Conservation (phyloP, 92 coral and sea anemone species). For the Porites evermanni region DNA sequence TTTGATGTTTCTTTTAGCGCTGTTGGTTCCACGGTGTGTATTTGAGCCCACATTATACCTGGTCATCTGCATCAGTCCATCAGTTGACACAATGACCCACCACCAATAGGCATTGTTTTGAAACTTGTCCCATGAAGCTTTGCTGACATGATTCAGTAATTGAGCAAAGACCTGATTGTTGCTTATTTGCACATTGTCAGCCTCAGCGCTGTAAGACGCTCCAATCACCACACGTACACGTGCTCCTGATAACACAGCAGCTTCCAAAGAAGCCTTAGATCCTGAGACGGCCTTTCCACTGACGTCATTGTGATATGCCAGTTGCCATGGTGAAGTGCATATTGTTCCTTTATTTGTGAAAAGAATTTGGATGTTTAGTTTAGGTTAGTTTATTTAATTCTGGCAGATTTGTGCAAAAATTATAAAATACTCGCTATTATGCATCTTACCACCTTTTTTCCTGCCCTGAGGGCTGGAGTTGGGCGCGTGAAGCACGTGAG, state of each 20-base stretch:
- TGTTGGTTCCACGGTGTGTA: slow-evolving; percentile 44
- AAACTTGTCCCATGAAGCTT: slow-evolving; percentile 68
- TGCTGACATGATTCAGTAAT: slow-evolving; percentile 75
- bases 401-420: too few relatives aligned
- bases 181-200: slow-evolving; percentile 60
- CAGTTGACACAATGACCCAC: slow-evolving; percentile 59
- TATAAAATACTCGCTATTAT: too few relatives aligned
- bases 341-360: not conserved
- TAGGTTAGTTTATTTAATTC: too few relatives aligned
- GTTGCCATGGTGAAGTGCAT: slow-evolving; percentile 60
- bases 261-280: slow-evolving; percentile 62
- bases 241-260: slow-evolving; percentile 83
- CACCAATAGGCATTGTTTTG: slow-evolving; percentile 76
- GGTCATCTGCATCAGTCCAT: slow-evolving; percentile 40
- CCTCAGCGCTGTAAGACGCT: slow-evolving; percentile 52
- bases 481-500: too few relatives aligned
- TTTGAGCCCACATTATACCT: slow-evolving; percentile 79
- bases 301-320: slow-evolving; percentile 57
- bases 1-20: slow-evolving; percentile 32
- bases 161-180: slow-evolving; percentile 76
- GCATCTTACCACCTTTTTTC: too few relatives aligned
- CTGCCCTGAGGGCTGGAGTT: too few relatives aligned
- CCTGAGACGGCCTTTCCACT: slow-evolving; percentile 62
- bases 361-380: too few relatives aligned
- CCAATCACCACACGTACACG: slow-evolving; percentile 68